phyloP scores from a whole-genome alignment of 2,113 vertebrate genomes.

The Perca fluviatilis region DNA sequence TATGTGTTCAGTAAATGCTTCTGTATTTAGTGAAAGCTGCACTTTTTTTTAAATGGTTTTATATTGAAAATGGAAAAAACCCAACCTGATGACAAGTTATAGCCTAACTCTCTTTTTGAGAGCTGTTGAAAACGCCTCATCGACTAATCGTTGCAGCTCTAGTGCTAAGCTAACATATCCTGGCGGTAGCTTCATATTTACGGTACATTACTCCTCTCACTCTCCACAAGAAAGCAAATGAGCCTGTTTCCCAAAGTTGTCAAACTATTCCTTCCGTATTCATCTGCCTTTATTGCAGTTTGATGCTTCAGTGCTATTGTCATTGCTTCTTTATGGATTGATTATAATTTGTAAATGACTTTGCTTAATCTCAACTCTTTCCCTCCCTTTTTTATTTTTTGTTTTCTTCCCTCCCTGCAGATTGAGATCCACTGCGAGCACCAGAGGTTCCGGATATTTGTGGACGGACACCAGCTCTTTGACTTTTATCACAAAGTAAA shows the following conservation, averaged over 20 bases:
- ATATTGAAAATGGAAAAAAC: neutral
- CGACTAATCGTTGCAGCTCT: too few relatives aligned
- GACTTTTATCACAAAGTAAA: constrained; percentile 99
- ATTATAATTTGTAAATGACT: neutral
- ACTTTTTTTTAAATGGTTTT: neutral
- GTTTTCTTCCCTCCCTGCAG: constrained; percentile 74
- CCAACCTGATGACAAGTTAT: too few relatives aligned
- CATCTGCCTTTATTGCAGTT: neutral
- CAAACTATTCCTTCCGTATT: neutral
- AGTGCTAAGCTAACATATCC: neutral
- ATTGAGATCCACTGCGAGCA: constrained; percentile 99
- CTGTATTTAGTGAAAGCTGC: neutral
- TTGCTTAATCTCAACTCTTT: neutral
- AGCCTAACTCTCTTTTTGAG: too few relatives aligned
- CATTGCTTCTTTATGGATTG: neutral
- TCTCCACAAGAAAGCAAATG: neutral
- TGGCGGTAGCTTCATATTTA: neutral
- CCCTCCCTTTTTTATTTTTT: neutral
- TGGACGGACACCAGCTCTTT: constrained; percentile 99
- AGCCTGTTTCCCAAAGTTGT: neutral
- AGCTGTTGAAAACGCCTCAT: too few relatives aligned
- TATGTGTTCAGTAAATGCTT: neutral
- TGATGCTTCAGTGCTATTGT: neutral
- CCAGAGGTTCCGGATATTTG: constrained; percentile 97
- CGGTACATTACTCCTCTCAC: neutral